Base-by-base conservation (phyloP, 2,113 vertebrate genomes). In the Perca schrenkii region DNA sequence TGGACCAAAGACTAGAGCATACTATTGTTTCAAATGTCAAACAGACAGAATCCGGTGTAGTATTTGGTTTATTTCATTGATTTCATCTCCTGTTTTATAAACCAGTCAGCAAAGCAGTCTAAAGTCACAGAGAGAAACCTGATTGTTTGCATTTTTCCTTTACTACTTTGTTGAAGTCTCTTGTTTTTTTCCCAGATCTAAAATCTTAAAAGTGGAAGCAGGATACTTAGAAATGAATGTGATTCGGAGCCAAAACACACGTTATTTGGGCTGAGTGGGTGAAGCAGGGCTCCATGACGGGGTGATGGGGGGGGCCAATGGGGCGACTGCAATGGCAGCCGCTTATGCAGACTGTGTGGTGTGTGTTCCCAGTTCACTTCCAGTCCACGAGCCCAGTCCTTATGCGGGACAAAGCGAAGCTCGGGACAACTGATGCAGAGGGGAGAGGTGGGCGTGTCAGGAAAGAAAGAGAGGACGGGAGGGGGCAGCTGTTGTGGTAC, bases 31-130 rank as follows among this genome's bases (percentile, higher is more conserved):
- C 15, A 61, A 28, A 56, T 2, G 6, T 0, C n/a, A 74, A 80
- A 47, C 10, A 50, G 19, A 66, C 17, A 53, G 7, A n/a, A 8
- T 76, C 75, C 21, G 0, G 86, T 89, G 85, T 82, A 79, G 91
- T 88, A 95, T 96, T 95, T 95, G 93, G 94, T 96, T 95, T 96
- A 96, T 96, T 95, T 87, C 68, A 87, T 34, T 72, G 83, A 88
- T 90, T 92, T 92, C 74, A 84, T 91, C 87, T 91, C 80, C 79
- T 56, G 74, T 87, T 78, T 86, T 79, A 90, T 91, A 91, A 94
- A 95, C 93, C 93, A 89, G 88, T 88, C 89, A 90, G 82, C 85
- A 85, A 90, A 93, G 88, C 89, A 85, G 88, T 93, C 91, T 89
- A 83, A 74, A 85, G 93, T 91, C 94, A 92, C 89, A 92, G 88